Percentiles rank a stretch among this genome's conserved stretches.
Conservation (phyloP, 92 coral and sea anemone genomes). For the Umimayanthus kanabou region DNA sequence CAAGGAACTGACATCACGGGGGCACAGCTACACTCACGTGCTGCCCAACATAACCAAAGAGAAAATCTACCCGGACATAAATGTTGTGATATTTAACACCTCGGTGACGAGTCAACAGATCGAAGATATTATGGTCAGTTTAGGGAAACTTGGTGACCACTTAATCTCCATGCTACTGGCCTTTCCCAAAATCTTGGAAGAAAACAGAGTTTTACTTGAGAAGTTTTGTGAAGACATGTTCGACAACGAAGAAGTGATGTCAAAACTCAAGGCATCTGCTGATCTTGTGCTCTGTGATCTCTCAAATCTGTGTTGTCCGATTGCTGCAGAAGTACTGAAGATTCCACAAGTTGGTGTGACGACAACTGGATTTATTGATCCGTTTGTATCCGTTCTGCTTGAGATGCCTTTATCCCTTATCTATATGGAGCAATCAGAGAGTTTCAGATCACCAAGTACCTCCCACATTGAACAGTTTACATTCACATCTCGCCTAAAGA, state of each 20-base stretch:
- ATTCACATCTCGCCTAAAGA: constrained; percentile 32
- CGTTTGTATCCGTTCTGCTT: not conserved
- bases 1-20: constrained; percentile 23
- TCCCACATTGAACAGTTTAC: constrained; percentile 16
- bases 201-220: not conserved
- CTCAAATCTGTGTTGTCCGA: constrained; percentile 24
- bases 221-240: constrained; percentile 34
- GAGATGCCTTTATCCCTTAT: constrained; percentile 17
- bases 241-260: constrained; percentile 6
- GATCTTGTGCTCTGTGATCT: constrained; percentile 42
- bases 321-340: constrained; percentile 31
- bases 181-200: not conserved
- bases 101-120: constrained; percentile 34
- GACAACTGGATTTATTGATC: constrained; percentile 13
- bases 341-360: constrained; percentile 26
- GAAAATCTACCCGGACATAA: not conserved
- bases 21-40: constrained; percentile 33
- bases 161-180: not conserved
- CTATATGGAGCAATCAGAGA: not conserved
- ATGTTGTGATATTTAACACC: constrained; percentile 36
- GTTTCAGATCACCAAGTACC: not conserved
- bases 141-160: not conserved
- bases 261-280: not conserved
- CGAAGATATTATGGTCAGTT: constrained; percentile 2
- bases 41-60: constrained; percentile 23